Conservation (phyloP, 1,140 invertebrate genomes). For the Hyles euphorbiae region DNA sequence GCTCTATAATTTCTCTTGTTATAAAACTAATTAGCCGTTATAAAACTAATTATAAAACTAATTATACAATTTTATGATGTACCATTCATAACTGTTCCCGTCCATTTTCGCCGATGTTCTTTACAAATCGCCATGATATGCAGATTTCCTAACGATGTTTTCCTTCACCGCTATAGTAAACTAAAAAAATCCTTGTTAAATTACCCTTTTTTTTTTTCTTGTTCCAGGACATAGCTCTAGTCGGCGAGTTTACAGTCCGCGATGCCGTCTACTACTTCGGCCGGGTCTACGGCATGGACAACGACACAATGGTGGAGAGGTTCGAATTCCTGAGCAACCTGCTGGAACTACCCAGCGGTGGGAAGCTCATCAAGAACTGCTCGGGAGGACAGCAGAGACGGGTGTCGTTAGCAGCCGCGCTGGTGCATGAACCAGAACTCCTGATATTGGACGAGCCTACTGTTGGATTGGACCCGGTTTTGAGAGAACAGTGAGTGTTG, state of each 20-base stretch:
- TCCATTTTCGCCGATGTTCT: no score
- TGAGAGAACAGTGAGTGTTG: slow-evolving; percentile 86
- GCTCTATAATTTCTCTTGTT: no score
- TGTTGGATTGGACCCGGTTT: slow-evolving; percentile 92
- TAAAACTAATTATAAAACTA: no score
- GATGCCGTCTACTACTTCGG: slow-evolving; percentile 94
- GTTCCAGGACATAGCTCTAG: slow-evolving; percentile 88
- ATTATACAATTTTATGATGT: no score
- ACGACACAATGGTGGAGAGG: slow-evolving; percentile 79
- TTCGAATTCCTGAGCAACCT: slow-evolving; percentile 83
- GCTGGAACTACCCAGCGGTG: slow-evolving; percentile 82
- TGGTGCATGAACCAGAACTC: slow-evolving; percentile 91
- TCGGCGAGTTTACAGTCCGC: slow-evolving; percentile 89
- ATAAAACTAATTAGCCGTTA: no score
- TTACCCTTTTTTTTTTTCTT: neutral
- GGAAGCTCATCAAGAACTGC: slow-evolving; percentile 78
- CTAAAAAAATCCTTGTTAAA: no score
- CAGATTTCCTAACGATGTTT: no score
- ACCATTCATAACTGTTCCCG: no score
- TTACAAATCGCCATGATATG: no score
- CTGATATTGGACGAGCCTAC: slow-evolving; percentile 95
- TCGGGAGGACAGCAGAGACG: slow-evolving; percentile 94
- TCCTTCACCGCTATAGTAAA: no score
- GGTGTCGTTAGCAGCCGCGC: slow-evolving; percentile 89
- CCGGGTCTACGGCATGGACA: slow-evolving; percentile 86